phyloP scores from a whole-genome alignment of 2,113 vertebrate species.

The Pterocles gutturalis region DNA sequence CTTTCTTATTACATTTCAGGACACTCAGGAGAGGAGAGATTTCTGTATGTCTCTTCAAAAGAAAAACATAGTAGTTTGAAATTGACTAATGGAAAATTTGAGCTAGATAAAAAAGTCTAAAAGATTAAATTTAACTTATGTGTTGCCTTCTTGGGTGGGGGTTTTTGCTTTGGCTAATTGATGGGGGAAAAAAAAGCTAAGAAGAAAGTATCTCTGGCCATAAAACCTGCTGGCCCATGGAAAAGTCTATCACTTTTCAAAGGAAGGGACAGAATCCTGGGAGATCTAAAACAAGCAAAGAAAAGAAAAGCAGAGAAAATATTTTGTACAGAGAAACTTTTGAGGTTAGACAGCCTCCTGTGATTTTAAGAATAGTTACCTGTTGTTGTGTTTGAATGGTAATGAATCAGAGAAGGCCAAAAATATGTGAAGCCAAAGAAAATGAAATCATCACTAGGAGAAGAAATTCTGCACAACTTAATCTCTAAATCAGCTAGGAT shows the following conservation, averaged over 20 bases:
- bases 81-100: background rate
- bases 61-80: background rate
- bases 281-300: background rate
- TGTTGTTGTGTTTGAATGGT: background rate
- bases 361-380: background rate
- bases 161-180: background rate
- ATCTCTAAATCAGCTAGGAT: background rate
- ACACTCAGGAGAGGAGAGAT: background rate
- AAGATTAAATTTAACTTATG: background rate
- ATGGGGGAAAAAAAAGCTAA: background rate
- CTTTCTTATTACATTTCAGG: constrained; percentile 6
- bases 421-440: background rate
- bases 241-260: background rate
- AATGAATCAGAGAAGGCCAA: background rate
- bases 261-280: background rate
- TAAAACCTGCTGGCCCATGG: background rate
- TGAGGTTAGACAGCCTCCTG: background rate
- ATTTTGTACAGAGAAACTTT: background rate
- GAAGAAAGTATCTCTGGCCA: background rate
- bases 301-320: background rate
- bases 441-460: background rate
- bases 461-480: background rate
- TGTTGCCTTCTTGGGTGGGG: background rate
- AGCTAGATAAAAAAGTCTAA: background rate
- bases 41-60: background rate